phyloP scores from a whole-genome alignment of 2,888 invertebrate genomes.

The Drepana falcataria region DNA sequence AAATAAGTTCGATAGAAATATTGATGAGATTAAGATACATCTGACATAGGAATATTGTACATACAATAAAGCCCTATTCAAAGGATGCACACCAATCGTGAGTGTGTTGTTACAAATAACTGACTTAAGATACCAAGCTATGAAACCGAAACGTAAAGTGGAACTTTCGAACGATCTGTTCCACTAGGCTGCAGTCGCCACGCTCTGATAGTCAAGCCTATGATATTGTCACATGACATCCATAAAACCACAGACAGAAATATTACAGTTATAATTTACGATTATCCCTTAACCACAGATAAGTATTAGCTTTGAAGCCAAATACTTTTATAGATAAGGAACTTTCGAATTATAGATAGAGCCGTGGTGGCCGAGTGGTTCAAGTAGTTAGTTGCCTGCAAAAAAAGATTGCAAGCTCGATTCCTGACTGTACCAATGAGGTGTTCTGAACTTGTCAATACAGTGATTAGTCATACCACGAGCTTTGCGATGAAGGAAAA shows the following conservation, averaged over 20 bases:
- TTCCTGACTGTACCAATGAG: too few species aligned
- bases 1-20: too few species aligned
- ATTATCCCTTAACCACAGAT: conserved; percentile 32
- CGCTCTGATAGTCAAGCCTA: conserved; percentile 15
- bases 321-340: conserved; percentile 17
- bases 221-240: conserved; percentile 52
- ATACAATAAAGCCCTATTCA: neutral
- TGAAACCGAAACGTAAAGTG: neutral
- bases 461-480: too few species aligned
- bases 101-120: too few species aligned
- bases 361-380: too few species aligned
- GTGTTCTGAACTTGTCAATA: too few species aligned
- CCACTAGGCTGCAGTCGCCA: conserved; percentile 14
- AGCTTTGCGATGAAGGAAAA: too few species aligned
- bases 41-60: too few species aligned
- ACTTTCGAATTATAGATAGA: conserved; percentile 3
- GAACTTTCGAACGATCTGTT: neutral
- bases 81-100: neutral
- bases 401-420: too few species aligned
- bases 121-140: neutral
- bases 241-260: conserved; percentile 48
- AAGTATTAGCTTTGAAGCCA: conserved; percentile 18
- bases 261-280: conserved; percentile 54
- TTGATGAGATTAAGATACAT: too few species aligned
- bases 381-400: too few species aligned